A percentile compares a stretch with the other conserved stretches of the same genome.
Conservation (phyloP, 1,140 invertebrate genomes). For the Elymnias hypermnestra region DNA sequence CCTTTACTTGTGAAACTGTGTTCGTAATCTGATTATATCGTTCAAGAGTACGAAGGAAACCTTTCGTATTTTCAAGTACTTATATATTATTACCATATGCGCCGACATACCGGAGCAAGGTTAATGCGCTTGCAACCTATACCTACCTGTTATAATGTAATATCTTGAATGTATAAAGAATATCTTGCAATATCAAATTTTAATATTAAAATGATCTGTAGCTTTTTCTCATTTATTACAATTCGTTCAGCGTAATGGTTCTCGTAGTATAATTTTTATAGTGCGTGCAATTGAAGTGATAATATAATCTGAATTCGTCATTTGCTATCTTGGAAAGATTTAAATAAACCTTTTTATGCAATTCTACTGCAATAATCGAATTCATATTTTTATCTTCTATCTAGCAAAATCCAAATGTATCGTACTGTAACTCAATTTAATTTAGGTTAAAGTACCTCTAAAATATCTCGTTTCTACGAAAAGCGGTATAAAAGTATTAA, state of each 20-base stretch:
- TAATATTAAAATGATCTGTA: conserved; percentile 5
- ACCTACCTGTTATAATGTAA: conserved; percentile 6
- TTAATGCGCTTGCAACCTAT: conserved; percentile 21
- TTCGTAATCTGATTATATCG: conserved; percentile 10
- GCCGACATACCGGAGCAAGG: conserved; percentile 26
- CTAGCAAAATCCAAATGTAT: too few species aligned
- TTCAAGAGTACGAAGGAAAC: conserved; percentile 15
- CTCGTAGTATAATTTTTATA: too few species aligned
- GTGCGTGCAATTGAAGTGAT: too few species aligned
- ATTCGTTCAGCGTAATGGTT: conserved; percentile 5
- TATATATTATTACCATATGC: conserved; percentile 18
- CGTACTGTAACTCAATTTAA: too few species aligned
- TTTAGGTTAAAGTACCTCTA: too few species aligned
- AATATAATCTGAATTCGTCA: too few species aligned
- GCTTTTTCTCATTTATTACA: conserved; percentile 10
- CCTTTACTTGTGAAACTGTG: neutral
- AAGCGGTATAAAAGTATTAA: too few species aligned
- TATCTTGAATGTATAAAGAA: conserved; percentile 8
- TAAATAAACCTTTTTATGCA: too few species aligned
- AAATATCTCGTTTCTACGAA: too few species aligned
- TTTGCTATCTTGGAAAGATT: too few species aligned
- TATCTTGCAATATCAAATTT: conserved; percentile 11
- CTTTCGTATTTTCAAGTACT: conserved; percentile 22
- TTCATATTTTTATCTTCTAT: too few species aligned
- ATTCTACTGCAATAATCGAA: too few species aligned